Base-by-base conservation (phyloP, 2,888 invertebrate genomes). In the Tortrix viridana region DNA sequence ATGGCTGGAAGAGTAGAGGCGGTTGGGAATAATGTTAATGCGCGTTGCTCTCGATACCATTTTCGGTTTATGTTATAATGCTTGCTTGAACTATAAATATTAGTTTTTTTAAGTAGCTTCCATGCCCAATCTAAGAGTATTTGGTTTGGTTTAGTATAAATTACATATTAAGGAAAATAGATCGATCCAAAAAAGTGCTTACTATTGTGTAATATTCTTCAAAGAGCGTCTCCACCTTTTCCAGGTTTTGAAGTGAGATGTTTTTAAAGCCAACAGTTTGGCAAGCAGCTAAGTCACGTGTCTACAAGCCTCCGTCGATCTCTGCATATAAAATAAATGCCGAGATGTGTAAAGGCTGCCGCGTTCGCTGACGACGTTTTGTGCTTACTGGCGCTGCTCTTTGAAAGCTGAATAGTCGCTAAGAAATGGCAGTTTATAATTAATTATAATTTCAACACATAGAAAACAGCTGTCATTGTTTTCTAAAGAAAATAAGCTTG, bases 331-430 rank as follows among this genome's bases (percentile, higher is more conserved):
- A 49, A 56, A 62, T 56, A 54, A 60, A 57, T 52, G 56, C 44
- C 50, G 38, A 50, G 62, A 62, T 52, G 56, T 76, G 62, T 76
- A 73, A 76, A 74, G 72, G 70, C 71, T 69, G 69, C 65, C 72
- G 61, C 74, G 70, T 72, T 69, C 71, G 71, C 73, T 65, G 68
- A 73, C 70, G 74, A 75, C 73, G 76, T 79, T 60, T 58, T 65
- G 63, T 54, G 52, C 48, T 49, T 46, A 6, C 46, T 54, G 38
- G 16, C 47, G 23, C 38, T 58, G 58, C 53, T 48, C 59, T 52
- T 50, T 22, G 44, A 55, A 44, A 50, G 19, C 20, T 62, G 56
- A 62, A 62, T 56, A 50, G 56, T 38, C 38, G 41, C 56, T 57
- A 52, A 62, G 50, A 52, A 52, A 62, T 52, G 46, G 56, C 46